Evolutionary conservation across 2,888 invertebrate species (phyloP), one percentile per base, ranked within the genome.

Genomic region (Tetropium fuscum): DNA sequence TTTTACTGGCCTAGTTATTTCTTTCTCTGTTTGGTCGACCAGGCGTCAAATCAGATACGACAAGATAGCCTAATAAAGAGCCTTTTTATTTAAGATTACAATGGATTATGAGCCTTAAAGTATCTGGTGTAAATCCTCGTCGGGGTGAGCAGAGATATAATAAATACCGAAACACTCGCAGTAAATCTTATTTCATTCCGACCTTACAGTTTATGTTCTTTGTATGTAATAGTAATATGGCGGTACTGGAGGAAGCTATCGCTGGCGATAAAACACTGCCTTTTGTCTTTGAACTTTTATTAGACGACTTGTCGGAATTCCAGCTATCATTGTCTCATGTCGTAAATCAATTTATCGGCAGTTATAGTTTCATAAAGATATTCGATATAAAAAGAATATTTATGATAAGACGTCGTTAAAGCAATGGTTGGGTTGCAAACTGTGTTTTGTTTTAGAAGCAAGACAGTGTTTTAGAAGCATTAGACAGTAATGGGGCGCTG

Each of bases 321-420:
- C 44, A 15, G 8, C 44, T 44, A 13, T 44, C 44, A 27, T 44
- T 15, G 44, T 25, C 11, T 18, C 16, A 34, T 2, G 16, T 5
- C 15, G 22, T 44, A 44, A 44, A 44, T 44, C 44, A 27, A 44
- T 27, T 44, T 27, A 44, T 25, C 16, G 27, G 27, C 44, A 44
- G 27, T 44, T 27, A 44, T 16, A 13, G 44, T 44, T 13, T 44
- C 25, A 34, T 34, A 20, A 34, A 2, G 10, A 36, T 36, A 22
- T 48, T 48, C 34, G 34, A 19, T 36, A 27, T 13, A 27, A 19
- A 27, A 32, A 18, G 10, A 15, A 5, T 8, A 44, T 10, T 44
- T 27, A n/a, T 15, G 34, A 34, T 8, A 34, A 34, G 13, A 34
- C 8, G 15, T 48, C 11, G 13, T 48, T 45, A 45, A 45, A 45